A percentile compares a stretch with the other conserved stretches of the same genome.
Conservation (phyloP, 2,797 vertebrate species). For the Alca torda region DNA sequence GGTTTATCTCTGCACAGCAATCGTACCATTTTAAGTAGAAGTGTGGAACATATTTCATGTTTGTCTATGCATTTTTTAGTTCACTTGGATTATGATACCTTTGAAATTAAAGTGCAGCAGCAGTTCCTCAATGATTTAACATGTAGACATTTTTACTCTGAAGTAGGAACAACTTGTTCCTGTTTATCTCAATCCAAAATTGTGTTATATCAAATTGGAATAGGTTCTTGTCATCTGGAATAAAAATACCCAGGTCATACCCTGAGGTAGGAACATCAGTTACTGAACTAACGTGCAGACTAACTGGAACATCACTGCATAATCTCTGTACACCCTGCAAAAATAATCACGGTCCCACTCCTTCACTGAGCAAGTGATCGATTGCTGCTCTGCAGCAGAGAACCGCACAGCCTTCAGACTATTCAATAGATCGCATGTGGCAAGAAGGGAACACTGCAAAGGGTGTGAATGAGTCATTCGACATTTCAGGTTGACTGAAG, state of each 20-base stretch:
- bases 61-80: constrained; percentile 47
- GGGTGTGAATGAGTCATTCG: constrained; percentile 74
- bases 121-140: constrained; percentile 40
- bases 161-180: background rate
- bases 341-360: background rate
- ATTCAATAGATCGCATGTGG: constrained; percentile 50
- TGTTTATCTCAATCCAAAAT: constrained; percentile 22
- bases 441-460: constrained; percentile 62
- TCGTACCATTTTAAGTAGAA: background rate
- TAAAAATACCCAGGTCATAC: background rate
- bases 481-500: constrained; percentile 76
- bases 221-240: background rate
- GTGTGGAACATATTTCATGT: constrained; percentile 33
- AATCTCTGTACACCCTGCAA: background rate
- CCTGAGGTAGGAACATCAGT: background rate
- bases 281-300: background rate
- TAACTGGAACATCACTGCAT: background rate
- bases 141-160: background rate
- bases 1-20: constrained; percentile 17
- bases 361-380: background rate
- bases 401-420: constrained; percentile 3
- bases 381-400: constrained; percentile 31
- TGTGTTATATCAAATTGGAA: background rate
- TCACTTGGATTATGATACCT: constrained; percentile 29
- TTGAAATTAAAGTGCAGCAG: constrained; percentile 27